Evolutionary conservation across 2,888 invertebrate species (phyloP), one percentile per base, ranked within the genome.

Genomic region (Drosophila peninsularis): DNA sequence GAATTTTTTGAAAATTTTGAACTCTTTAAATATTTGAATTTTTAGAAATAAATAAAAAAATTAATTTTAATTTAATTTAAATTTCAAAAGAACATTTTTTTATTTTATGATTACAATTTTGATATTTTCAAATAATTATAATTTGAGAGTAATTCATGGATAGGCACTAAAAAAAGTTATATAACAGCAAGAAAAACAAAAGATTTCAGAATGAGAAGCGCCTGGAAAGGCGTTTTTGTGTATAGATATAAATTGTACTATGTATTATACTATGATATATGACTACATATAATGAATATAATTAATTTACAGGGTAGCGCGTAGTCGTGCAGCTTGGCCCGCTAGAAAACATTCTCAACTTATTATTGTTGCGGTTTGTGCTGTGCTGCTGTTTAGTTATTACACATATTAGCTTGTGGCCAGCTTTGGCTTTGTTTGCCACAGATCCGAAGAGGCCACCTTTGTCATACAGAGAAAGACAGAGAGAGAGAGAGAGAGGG

Each of bases 341-440:
- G 17, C 17, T 24, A 24, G 19, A 45, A 39, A 17, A 10, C 39
- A 34, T 11, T 30, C 36, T 14, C 32, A 27, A 21, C 50, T 37
- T 44, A 49, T 62, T 53, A 50, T 47, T 62, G 32, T 50, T 52
- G 30, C 21, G 50, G 37, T 44, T 66, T 57, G 27, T 60, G 61
- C 37, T 50, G 21, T 50, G 50, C 50, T 63, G n/a, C 49, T 58
- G 62, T 62, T 60, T 78, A 58, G 62, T 62, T 78, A 70, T 66
- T 77, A 62, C 56, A 36, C 53, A 53, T 32, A 58, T 79, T 64
- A 60, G 68, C 64, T 66, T 50, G 36, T 62, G 62, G 41, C 47
- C 67, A 54, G 63, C 67, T 71, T 36, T 53, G 57, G 57, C 58
- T 68, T 68, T 64, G 62, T 47, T 75, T 71, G 73, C 24, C 32